A percentile compares a stretch with the other conserved stretches of the same genome.
These are phyloP conservation scores for Notechis scutatus DNA, from an alignment of 2,113 vertebrate species.

Conservation along the genomic window DNA sequence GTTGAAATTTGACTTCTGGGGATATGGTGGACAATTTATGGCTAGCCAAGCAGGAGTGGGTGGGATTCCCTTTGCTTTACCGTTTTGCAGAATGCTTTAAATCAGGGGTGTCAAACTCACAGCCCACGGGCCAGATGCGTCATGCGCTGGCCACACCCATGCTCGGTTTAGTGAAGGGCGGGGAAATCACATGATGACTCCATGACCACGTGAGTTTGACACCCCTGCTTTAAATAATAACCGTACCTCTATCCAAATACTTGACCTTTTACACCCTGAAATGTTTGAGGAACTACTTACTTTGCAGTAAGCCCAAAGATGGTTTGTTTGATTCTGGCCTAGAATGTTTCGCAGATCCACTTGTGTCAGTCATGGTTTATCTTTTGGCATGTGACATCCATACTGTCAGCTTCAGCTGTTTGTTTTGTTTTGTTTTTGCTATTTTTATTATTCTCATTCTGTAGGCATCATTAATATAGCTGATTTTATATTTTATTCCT, in stretches of 20 bases:
- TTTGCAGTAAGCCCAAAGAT: neutral
- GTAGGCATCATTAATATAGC: neutral
- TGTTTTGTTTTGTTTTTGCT: neutral
- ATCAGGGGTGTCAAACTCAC: neutral
- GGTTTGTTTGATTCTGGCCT: neutral
- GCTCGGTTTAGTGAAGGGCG: too few relatives aligned
- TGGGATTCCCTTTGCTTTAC: neutral
- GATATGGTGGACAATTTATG: neutral
- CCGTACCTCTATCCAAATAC: neutral
- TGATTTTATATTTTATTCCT: neutral
- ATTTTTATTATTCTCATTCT: neutral
- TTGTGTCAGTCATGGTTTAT: neutral
- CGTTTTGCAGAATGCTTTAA: neutral
- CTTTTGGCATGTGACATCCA: neutral
- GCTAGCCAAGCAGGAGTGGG: neutral
- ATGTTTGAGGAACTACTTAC: neutral
- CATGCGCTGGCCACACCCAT: too few relatives aligned
- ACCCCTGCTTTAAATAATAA: neutral
- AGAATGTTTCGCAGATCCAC: neutral
- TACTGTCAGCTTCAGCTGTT: neutral
- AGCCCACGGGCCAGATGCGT: too few relatives aligned
- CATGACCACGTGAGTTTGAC: too few relatives aligned
- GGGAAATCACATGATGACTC: too few relatives aligned
- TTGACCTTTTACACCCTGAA: neutral
- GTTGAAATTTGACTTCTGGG: neutral